These are phyloP conservation scores for Ornithoptera priamus DNA, from an alignment of 2,888 invertebrate species.

Conservation along the genomic window DNA sequence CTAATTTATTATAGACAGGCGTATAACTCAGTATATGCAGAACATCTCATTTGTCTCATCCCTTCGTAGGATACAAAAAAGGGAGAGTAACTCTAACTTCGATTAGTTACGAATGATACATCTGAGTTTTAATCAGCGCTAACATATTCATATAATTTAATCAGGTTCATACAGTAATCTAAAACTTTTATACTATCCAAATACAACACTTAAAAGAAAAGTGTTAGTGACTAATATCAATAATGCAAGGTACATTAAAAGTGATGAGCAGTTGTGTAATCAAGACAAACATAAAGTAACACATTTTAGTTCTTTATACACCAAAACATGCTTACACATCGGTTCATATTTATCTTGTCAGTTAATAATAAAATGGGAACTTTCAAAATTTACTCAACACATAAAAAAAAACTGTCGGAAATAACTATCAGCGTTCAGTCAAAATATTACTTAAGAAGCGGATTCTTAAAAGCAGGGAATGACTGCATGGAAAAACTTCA, in stretches of 20 bases:
- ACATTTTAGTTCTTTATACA: neutral
- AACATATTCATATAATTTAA: too few relatives aligned
- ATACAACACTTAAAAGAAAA: too few relatives aligned
- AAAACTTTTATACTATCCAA: neutral
- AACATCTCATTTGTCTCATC: too few relatives aligned
- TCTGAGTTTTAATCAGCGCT: too few relatives aligned
- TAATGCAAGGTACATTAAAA: neutral
- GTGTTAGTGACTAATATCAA: neutral
- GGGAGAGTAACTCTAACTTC: too few relatives aligned
- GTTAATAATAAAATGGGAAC: constrained; percentile 13
- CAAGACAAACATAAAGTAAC: neutral
- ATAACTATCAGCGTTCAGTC: constrained; percentile 22
- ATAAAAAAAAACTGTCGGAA: constrained; percentile 27
- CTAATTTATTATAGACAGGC: too few relatives aligned
- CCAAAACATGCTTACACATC: neutral
- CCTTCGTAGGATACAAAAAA: too few relatives aligned
- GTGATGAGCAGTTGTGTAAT: neutral
- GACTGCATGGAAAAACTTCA: constrained; percentile 17
- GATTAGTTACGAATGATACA: too few relatives aligned
- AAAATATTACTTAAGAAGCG: constrained; percentile 27
- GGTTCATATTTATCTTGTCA: constrained; percentile 10
- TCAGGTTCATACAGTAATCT: too few relatives aligned
- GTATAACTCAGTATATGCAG: too few relatives aligned
- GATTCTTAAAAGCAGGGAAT: constrained; percentile 29
- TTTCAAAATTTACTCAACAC: constrained; percentile 18